Evolutionary conservation across 30 jellyfish, hydroid and myxozoan species (phyloP).

Genomic region (Aurelia sp.): DNA sequence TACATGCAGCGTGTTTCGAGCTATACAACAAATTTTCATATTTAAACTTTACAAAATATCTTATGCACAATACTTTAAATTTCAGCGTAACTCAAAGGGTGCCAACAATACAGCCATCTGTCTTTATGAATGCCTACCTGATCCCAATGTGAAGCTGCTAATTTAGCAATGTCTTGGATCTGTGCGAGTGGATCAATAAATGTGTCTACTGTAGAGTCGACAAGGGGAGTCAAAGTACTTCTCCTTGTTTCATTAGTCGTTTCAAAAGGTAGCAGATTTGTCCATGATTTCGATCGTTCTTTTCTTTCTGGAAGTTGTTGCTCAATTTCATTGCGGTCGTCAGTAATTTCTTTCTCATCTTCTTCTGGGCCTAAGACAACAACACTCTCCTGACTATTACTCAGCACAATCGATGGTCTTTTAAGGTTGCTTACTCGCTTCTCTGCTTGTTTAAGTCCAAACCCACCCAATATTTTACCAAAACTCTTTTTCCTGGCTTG

Average conservation of each 20-base stretch:
- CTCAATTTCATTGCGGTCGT: not conserved
- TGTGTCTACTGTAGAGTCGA: constrained; percentile 4
- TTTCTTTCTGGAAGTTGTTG: not conserved
- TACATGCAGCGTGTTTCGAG: too few species aligned
- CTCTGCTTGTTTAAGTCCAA: constrained; percentile 4
- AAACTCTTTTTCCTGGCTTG: constrained; percentile 52
- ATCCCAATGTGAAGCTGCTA: constrained; percentile 71
- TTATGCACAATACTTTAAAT: not conserved
- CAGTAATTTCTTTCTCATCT: not conserved
- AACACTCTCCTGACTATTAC: constrained; percentile 74
- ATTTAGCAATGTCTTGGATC: constrained; percentile 50
- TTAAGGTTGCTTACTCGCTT: constrained; percentile 7
- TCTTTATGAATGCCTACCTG: constrained; percentile 24
- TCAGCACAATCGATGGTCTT: constrained; percentile 70
- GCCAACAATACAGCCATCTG: constrained; percentile 82
- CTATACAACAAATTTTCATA: too few species aligned
- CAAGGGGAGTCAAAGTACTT: constrained; percentile 64
- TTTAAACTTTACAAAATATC: too few species aligned
- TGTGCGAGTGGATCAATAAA: constrained; percentile 53
- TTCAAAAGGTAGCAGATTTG: constrained; percentile 11
- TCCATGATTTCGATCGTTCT: not conserved
- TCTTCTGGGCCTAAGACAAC: constrained; percentile 53
- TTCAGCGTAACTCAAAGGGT: constrained; percentile 39
- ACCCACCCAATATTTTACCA: constrained; percentile 41
- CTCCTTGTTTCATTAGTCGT: constrained; percentile 28